A percentile compares a stretch with the other conserved stretches of the same genome.
Evolutionary conservation across 2,113 vertebrate species (phyloP).

Genomic region (Stegostoma tigrinum): DNA sequence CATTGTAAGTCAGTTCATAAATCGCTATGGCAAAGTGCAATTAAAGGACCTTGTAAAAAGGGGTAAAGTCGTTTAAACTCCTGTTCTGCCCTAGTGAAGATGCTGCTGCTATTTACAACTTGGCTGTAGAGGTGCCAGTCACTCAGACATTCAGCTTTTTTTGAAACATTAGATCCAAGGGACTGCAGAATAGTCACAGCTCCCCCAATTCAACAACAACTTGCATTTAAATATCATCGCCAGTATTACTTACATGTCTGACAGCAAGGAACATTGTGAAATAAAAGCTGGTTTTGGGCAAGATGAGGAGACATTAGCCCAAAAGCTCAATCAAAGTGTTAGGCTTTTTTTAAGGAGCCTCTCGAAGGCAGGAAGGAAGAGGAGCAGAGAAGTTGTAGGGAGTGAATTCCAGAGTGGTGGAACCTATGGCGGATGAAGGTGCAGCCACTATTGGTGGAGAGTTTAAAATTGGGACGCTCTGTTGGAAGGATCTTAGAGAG

Average conservation of each 20-base stretch:
- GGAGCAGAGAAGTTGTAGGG: neutral
- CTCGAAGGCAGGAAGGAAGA: neutral
- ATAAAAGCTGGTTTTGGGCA: neutral
- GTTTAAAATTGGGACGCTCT: too few species aligned
- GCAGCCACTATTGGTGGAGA: too few species aligned
- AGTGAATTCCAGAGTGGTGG: neutral
- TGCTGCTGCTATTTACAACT: neutral
- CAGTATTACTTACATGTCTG: neutral
- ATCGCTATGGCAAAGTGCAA: neutral
- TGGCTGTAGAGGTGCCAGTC: neutral
- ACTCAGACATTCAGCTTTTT: neutral
- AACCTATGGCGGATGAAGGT: too few species aligned
- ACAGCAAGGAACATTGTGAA: neutral
- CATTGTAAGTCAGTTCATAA: constrained; percentile 53
- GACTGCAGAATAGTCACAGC: neutral
- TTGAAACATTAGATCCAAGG: neutral
- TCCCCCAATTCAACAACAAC: neutral
- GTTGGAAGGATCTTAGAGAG: too few species aligned
- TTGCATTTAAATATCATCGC: neutral
- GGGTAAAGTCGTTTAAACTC: neutral
- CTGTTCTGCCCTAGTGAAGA: neutral
- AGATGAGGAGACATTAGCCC: too few species aligned
- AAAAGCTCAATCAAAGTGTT: neutral
- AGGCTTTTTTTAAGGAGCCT: neutral
- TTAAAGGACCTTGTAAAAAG: too few species aligned